phyloP scores from a whole-genome alignment of 2,113 vertebrate genomes.

The Campylomormyrus tamandua region DNA sequence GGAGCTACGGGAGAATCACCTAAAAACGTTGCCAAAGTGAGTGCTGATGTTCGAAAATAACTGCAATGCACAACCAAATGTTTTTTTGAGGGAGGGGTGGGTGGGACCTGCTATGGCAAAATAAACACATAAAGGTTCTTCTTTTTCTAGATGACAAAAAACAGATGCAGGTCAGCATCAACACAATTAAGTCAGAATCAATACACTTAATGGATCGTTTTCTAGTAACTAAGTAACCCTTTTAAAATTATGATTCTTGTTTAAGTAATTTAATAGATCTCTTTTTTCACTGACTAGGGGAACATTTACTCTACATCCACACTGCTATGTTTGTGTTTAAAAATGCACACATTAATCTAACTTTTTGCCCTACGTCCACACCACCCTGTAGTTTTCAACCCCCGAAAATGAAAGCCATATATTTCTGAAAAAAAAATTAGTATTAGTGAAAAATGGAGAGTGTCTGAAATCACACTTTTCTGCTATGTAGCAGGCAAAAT shows the following conservation, averaged over 20 bases:
- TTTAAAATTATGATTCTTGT: background rate
- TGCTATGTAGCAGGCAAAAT: background rate
- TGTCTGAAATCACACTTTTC: background rate
- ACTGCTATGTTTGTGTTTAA: background rate
- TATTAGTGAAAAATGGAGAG: background rate
- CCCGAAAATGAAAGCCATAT: background rate
- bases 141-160: background rate
- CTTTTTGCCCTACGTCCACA: background rate
- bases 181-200: background rate
- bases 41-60: slow-evolving; percentile 39
- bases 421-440: background rate
- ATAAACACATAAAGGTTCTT: background rate
- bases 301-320: background rate
- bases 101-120: background rate
- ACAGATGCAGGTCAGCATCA: background rate
- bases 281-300: background rate
- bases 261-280: background rate
- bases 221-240: background rate
- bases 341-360: background rate
- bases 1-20: slow-evolving; percentile 96
- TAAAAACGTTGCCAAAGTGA: slow-evolving; percentile 99
- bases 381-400: background rate
- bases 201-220: background rate
- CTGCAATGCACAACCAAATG: background rate
- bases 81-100: background rate